Conservation (phyloP, 2,113 vertebrate genomes). For the Malurus cyaneus region DNA sequence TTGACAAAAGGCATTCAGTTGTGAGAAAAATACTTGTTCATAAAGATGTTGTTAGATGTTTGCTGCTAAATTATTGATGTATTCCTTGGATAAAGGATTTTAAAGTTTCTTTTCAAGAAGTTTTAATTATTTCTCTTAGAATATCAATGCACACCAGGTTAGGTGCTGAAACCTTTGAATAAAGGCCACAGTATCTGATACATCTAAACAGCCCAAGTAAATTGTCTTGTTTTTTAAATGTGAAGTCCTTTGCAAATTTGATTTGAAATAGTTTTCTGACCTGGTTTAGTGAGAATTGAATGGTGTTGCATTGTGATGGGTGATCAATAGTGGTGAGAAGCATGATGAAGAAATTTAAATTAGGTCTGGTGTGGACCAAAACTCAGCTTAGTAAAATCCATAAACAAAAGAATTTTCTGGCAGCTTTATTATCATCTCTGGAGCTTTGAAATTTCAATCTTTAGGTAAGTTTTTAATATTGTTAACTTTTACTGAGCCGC, state of each 20-base stretch:
- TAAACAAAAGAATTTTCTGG: neutral
- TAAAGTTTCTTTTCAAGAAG: neutral
- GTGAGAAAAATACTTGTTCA: neutral
- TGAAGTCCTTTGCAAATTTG: neutral
- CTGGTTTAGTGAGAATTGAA: neutral
- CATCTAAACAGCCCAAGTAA: neutral
- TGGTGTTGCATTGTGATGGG: neutral
- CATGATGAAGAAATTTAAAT: neutral
- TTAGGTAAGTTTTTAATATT: neutral
- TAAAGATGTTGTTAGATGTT: neutral
- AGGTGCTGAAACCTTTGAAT: neutral
- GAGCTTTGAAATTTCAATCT: neutral
- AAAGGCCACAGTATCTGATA: neutral
- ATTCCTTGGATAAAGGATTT: neutral
- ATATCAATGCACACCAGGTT: neutral
- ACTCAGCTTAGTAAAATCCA: neutral
- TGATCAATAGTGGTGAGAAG: neutral
- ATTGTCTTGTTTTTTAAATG: neutral
- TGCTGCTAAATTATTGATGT: neutral
- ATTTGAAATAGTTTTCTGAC: neutral
- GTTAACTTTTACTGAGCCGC: neutral
- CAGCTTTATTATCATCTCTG: neutral
- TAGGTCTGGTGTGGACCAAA: neutral
- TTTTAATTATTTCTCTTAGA: neutral
- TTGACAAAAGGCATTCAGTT: neutral